A percentile compares a stretch with the other conserved stretches of the same genome.
These are phyloP conservation scores for Ptychodera flava DNA, from an alignment of 35 echinoderm and acorn worm species.

Conservation along the genomic window DNA sequence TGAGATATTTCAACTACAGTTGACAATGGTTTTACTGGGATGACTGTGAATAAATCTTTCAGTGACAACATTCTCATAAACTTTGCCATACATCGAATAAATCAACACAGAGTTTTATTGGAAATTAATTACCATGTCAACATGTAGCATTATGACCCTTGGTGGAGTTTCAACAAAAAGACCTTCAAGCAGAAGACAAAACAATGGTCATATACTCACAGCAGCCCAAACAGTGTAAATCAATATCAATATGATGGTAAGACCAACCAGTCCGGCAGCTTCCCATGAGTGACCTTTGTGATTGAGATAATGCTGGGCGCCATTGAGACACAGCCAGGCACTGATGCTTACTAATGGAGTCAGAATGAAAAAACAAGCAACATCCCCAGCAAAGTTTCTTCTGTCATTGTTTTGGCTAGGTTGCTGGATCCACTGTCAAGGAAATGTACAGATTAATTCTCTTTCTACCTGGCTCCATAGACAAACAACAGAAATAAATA, in stretches of 20 bases:
- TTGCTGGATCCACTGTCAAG: slow-evolving; percentile 40
- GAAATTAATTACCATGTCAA: not conserved
- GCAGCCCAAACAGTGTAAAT: slow-evolving; percentile 59
- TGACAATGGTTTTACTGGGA: not conserved
- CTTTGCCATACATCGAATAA: too few relatives aligned
- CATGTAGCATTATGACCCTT: not conserved
- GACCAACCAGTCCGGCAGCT: slow-evolving; percentile 43
- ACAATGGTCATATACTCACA: slow-evolving; percentile 36
- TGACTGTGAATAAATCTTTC: not conserved
- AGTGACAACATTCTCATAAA: not conserved
- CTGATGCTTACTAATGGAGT: slow-evolving; percentile 53
- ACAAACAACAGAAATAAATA: too few relatives aligned
- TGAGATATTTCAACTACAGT: too few relatives aligned
- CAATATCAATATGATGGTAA: slow-evolving; percentile 44
- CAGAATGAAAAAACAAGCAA: slow-evolving; percentile 40
- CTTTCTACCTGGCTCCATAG: not conserved
- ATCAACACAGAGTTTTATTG: too few relatives aligned
- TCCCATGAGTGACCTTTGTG: slow-evolving; percentile 37
- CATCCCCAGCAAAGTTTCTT: slow-evolving; percentile 52
- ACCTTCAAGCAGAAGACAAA: not conserved
- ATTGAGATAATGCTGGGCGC: slow-evolving; percentile 57
- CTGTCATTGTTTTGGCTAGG: slow-evolving; percentile 34
- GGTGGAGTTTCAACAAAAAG: not conserved
- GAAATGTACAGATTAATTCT: slow-evolving; percentile 7
- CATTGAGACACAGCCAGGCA: slow-evolving; percentile 73